phyloP scores from a whole-genome alignment of 2,888 invertebrate species.

The Punctoribates punctum region DNA sequence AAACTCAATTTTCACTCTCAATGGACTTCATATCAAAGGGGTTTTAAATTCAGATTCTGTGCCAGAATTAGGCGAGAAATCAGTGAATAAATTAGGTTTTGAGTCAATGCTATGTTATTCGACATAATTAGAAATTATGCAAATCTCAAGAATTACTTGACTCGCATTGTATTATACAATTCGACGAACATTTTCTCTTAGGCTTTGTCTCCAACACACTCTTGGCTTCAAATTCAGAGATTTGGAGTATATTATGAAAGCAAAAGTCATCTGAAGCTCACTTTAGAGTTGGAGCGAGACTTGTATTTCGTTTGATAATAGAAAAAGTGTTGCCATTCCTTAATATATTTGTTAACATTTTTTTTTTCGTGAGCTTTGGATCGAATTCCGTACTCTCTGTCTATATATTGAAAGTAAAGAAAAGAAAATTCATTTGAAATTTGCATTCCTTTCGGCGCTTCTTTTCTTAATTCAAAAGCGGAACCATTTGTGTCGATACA shows the following conservation, averaged over 20 bases:
- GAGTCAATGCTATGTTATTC: constrained; percentile 1
- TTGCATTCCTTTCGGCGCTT: not conserved
- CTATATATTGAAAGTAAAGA: not conserved
- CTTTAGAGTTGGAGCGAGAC: not conserved
- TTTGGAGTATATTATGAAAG: not conserved
- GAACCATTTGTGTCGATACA: not conserved
- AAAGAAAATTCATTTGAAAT: not conserved
- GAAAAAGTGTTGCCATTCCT: not conserved
- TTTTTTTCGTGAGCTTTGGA: not conserved
- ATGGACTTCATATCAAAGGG: not conserved
- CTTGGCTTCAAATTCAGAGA: not conserved
- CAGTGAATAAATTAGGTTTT: constrained; percentile 14
- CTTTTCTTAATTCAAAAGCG: not conserved
- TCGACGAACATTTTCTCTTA: not conserved
- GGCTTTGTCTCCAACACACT: not conserved
- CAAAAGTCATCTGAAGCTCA: not conserved
- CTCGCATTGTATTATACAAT: constrained; percentile 22
- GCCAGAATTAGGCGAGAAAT: not conserved
- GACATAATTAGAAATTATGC: constrained; percentile 34
- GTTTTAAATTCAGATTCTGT: not conserved
- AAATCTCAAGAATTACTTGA: constrained; percentile 21
- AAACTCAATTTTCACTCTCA: constrained; percentile 25
- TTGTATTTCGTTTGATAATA: not conserved
- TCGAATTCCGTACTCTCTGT: not conserved
- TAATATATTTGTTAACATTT: constrained; percentile 22